Base-by-base conservation (phyloP, 2,797 vertebrate species). In the Selene dorsalis region DNA sequence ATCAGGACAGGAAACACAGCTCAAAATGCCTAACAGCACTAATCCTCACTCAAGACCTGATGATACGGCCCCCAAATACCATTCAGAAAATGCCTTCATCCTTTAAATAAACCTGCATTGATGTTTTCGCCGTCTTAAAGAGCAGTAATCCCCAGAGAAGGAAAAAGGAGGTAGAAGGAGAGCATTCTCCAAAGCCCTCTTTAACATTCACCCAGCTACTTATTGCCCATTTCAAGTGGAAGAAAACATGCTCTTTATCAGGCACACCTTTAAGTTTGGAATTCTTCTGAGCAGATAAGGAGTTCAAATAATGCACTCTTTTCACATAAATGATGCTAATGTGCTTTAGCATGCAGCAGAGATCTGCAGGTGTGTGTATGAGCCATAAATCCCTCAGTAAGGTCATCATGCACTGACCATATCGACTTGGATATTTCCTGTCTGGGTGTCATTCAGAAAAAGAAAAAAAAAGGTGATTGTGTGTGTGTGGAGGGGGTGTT, bases 31-130 rank as follows among this genome's bases (percentile, higher is more conserved):
- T 91, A 92, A 94, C 93, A 89, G 90, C 87, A 80, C 89, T 95
- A 95, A 95, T 95, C 94, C 93, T 88, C 67, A 73, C 84, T 88
- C 90, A 89, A 93, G 93, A 94, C 92, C 91, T 88, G 87, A 93
- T 92, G 93, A 94, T 95, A 94, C 87, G 70, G 89, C 87, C 88
- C 82, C 85, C 83, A 94, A 94, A 94, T 91, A 91, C 91, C 86
- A 91, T 91, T 94, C 93, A 94, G 91, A 93, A 93, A 92, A 94
- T 76, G 91, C 89, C 93, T 94, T 95, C 92, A 94, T 95, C 91
- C 92, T 90, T 94, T 91, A 94, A 92, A 93, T 94, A 93, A 94
- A 94, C 90, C 90, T 77, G 84, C 92, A 93, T 92, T 94, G 91
- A 95, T 94, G 93, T 94, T 94, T 89, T 87, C 30, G n/a, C 91